phyloP scores from a whole-genome alignment of 2,888 invertebrate genomes.

The Eulithis testata region DNA sequence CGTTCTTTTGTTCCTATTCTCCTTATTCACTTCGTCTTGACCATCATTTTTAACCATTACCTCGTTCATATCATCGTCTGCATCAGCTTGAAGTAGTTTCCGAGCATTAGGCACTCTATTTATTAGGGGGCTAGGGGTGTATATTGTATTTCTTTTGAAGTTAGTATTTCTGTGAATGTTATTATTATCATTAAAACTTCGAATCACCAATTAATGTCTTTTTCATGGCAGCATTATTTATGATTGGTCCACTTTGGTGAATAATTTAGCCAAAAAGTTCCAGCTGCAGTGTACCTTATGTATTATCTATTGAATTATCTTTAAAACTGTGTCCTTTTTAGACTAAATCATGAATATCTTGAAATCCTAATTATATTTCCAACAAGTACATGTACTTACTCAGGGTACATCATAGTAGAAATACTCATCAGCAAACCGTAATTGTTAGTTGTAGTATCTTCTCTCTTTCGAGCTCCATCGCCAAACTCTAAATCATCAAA shows the following conservation, averaged over 20 bases:
- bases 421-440: conserved; percentile 52
- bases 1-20: conserved; percentile 52
- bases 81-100: conserved; percentile 59
- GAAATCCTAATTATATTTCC: too few relatives aligned
- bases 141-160: conserved; percentile 6
- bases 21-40: conserved; percentile 55
- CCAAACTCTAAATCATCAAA: conserved; percentile 26
- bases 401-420: conserved; percentile 54
- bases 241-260: too few relatives aligned
- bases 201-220: too few relatives aligned
- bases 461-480: conserved; percentile 29
- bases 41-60: conserved; percentile 51
- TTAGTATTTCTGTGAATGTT: conserved; percentile 40
- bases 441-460: conserved; percentile 31
- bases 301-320: too few relatives aligned
- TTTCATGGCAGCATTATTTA: too few relatives aligned
- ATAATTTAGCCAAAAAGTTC: too few relatives aligned
- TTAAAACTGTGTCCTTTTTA: too few relatives aligned
- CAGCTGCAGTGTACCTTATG: too few relatives aligned
- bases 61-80: conserved; percentile 60
- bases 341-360: too few relatives aligned
- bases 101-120: conserved; percentile 46
- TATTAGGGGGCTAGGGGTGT: background rate
- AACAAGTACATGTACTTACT: conserved; percentile 13
- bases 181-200: background rate